Conservation (phyloP, 2,888 invertebrate species). For the Pyrgus malvae region DNA sequence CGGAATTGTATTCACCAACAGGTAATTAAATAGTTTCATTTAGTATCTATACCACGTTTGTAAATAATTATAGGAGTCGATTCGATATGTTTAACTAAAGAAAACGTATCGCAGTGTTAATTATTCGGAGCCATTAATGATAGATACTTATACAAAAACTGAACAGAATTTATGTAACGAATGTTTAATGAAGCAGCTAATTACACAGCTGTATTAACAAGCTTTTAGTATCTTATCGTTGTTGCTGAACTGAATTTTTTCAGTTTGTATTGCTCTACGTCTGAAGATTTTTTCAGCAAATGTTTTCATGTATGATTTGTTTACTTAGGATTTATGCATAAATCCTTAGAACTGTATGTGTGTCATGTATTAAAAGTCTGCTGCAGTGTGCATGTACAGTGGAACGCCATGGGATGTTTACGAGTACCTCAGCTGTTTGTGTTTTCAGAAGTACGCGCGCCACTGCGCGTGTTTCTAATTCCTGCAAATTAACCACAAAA, state of each 20-base stretch:
- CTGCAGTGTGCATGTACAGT: too few species aligned
- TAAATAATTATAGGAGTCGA: background rate
- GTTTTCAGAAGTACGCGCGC: background rate
- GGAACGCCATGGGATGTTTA: background rate
- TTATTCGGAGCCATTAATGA: conserved; percentile 7
- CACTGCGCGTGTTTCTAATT: background rate
- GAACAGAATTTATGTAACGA: conserved; percentile 12
- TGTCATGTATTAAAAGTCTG: too few species aligned
- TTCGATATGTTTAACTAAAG: background rate
- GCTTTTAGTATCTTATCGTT: background rate
- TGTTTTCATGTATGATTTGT: too few species aligned
- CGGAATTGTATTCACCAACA: conserved; percentile 26
- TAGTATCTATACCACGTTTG: background rate
- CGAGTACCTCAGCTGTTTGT: conserved; percentile 11
- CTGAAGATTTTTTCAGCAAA: background rate
- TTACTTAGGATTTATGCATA: too few species aligned
- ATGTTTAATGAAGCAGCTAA: conserved; percentile 27
- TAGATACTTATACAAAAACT: background rate
- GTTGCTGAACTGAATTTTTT: conserved; percentile 1
- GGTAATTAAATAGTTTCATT: conserved; percentile 25
- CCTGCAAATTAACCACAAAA: background rate
- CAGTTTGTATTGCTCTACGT: background rate
- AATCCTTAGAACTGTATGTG: too few species aligned
- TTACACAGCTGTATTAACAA: conserved; percentile 18
- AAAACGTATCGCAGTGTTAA: background rate